Base-by-base conservation (phyloP, 2,888 invertebrate species). In the Parapristionchus giblindavisi region DNA sequence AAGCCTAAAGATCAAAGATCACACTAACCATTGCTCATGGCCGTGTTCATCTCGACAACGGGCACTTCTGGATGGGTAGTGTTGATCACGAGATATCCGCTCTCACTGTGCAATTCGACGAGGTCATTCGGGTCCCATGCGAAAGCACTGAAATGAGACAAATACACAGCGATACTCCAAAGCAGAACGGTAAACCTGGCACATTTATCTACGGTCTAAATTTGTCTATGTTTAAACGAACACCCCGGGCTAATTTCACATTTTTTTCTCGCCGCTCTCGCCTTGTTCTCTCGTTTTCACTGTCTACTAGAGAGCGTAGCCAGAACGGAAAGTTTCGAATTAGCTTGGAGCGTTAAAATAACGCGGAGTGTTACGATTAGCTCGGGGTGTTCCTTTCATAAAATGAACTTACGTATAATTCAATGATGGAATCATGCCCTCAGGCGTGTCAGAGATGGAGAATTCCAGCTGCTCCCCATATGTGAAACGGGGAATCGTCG, bases 381-480 rank as follows among this genome's bases (percentile, higher is more conserved):
- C n/a, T n/a, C n/a, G n/a, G n/a, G n/a, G n/a, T n/a, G n/a, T n/a
- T n/a, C n/a, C n/a, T n/a, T n/a, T n/a, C n/a, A n/a, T n/a, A n/a
- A 24, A 34, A 48, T 24, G 17, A 54, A 77, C 80, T 70, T 56
- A 87, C 87, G 85, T 87, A 77, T 87, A 87, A 54, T 87, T 87
- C 48, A 87, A 70, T 14, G 83, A 68, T 1, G 82, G 79, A 17
- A 68, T 75, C 6, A 79, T 79, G 11, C 65, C 76, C 14, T 76
- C 60, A 5, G 76, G 66, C 29, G 60, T 32, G 60, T 83, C 80
- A 4, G 80, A 81, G 52, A 87, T 78, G 32, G 79, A 80, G 68
- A 87, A 84, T 68, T 85, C 85, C 51, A 88, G 74, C 72, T 87
- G 79, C 75, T 88, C 88, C 14, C 88, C 88, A 70, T 88, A 88